Evolutionary conservation across 2,113 vertebrate species (phyloP), one percentile per base, ranked within the genome.

Genomic region (Corapipo altera): DNA sequence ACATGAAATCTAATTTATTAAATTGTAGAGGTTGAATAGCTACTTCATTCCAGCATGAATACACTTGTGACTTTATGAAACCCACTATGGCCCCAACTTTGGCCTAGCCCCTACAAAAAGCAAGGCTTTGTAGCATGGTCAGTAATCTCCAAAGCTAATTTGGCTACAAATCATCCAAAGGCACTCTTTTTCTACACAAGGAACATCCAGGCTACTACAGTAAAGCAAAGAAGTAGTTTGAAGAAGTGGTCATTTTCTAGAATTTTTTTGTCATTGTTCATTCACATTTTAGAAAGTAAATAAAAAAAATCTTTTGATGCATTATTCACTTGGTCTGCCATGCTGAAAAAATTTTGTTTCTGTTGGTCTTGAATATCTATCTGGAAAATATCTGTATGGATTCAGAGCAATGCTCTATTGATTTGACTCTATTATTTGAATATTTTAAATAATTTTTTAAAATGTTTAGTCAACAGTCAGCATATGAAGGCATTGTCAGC

Each of bases 331-430:
- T 96, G 58, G 26, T 3, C 37, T 82, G 6, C 18, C 41, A 35
- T 87, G 26, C 2, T 6, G 11, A 70, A 24, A 93, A 92, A 91
- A 87, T 12, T 62, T 32, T 9, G 12, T 85, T 94, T 88, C 51
- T 88, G 37, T 83, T 1, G 0, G 33, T 66, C 75, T 95, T 57
- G 49, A 96, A 95, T 94, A 93, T 95, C 76, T 89, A 86, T 41
- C 48, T 86, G 75, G 82, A 97, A 96, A 86, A 85, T 41, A 7
- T 3, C 35, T 83, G 30, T 7, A 11, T 5, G 30, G 15, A 75
- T 76, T 93, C 74, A 94, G 49, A 93, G 30, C 15, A 72, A 58
- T 1, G 2, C 20, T 88, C 55, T 77, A 57, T 66, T 80, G 49
- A 48, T 89, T 79, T 88, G 28, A 73, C 30, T 80, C 23, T 28